Evolutionary conservation across 2,888 invertebrate species (phyloP).

Genomic region (Dascillus cervinus): DNA sequence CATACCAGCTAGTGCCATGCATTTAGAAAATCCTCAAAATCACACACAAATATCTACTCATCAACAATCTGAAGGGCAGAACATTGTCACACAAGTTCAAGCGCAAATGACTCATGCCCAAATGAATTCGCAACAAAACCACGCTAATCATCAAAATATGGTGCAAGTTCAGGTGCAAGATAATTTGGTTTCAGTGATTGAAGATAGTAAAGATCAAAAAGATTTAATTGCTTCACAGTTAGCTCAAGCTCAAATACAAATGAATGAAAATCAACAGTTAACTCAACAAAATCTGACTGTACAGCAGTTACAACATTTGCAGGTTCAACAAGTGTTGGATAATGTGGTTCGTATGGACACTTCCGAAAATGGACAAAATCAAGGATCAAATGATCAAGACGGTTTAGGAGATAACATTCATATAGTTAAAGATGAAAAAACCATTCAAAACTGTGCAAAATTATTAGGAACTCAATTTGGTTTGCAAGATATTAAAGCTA

Average conservation of each 20-base stretch:
- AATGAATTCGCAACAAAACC: slow-evolving; percentile 28
- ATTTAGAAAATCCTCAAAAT: slow-evolving; percentile 31
- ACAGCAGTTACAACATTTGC: slow-evolving; percentile 41
- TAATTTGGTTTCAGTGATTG: slow-evolving; percentile 41
- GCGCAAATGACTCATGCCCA: slow-evolving; percentile 37
- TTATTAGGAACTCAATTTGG: slow-evolving; percentile 39
- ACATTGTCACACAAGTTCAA: slow-evolving; percentile 34
- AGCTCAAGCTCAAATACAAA: slow-evolving; percentile 39
- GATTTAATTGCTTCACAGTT: slow-evolving; percentile 34
- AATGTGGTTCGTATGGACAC: slow-evolving; percentile 39
- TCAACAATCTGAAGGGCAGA: slow-evolving; percentile 20
- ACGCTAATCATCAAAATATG: slow-evolving; percentile 36
- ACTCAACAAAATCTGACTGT: slow-evolving; percentile 36
- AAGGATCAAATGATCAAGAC: slow-evolving; percentile 26
- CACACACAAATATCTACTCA: slow-evolving; percentile 20
- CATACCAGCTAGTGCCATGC: slow-evolving; percentile 37
- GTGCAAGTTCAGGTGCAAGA: slow-evolving; percentile 44
- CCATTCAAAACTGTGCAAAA: slow-evolving; percentile 47
- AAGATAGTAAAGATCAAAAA: slow-evolving; percentile 39
- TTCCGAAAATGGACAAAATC: slow-evolving; percentile 31
- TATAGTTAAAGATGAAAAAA: slow-evolving; percentile 51
- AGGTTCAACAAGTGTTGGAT: slow-evolving; percentile 52
- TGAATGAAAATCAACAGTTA: slow-evolving; percentile 48
- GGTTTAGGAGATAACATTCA: slow-evolving; percentile 20
- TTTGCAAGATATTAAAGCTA: slow-evolving; percentile 39